Percentiles rank a stretch among this genome's conserved stretches.
Evolutionary conservation across 1,140 invertebrate species (phyloP).

Genomic region (Drosophila kepulauana): DNA sequence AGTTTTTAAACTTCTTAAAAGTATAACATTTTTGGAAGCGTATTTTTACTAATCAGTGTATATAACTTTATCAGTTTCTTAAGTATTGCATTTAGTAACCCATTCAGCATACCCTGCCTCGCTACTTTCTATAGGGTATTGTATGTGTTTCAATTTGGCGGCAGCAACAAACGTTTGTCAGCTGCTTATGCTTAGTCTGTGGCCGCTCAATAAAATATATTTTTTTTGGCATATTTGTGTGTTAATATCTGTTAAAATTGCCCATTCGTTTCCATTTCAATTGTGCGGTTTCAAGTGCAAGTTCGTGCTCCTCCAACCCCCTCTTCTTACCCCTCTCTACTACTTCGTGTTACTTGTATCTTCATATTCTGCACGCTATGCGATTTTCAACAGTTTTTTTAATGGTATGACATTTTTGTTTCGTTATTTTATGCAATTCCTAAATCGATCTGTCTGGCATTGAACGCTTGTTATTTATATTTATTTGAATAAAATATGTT

Average conservation of each 20-base stretch:
- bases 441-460: slow-evolving; percentile 53
- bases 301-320: slow-evolving; percentile 4
- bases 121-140: slow-evolving; percentile 13
- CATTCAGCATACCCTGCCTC: not conserved
- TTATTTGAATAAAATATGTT: slow-evolving; percentile 41
- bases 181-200: slow-evolving; percentile 48
- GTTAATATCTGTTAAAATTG: slow-evolving; percentile 66
- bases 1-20: too few species aligned
- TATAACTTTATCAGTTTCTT: not conserved
- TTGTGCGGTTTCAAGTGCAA: slow-evolving; percentile 62
- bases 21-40: too few species aligned
- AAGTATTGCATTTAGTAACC: not conserved
- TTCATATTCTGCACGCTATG: slow-evolving; percentile 32
- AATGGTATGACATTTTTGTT: slow-evolving; percentile 7
- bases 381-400: slow-evolving; percentile 25
- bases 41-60: too few species aligned
- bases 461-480: slow-evolving; percentile 58
- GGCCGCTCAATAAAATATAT: slow-evolving; percentile 51
- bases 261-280: slow-evolving; percentile 65
- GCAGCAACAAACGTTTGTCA: slow-evolving; percentile 66
- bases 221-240: slow-evolving; percentile 72
- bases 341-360: not conserved
- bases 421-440: slow-evolving; percentile 57
- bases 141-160: slow-evolving; percentile 43
- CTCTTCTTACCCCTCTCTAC: not conserved